phyloP scores from a whole-genome alignment of 1,140 invertebrate species.

The Fopius arisanus region DNA sequence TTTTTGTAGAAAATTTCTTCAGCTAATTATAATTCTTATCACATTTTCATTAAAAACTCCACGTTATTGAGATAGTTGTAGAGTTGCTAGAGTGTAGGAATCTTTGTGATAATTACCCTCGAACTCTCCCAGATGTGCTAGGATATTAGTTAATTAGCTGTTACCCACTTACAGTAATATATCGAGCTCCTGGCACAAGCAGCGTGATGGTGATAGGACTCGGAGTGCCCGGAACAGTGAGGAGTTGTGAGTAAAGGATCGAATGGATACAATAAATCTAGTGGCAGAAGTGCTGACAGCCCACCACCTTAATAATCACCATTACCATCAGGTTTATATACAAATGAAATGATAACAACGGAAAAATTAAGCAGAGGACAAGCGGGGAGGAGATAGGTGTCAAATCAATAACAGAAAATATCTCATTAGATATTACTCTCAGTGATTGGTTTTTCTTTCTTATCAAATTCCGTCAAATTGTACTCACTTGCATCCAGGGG shows the following conservation, averaged over 20 bases:
- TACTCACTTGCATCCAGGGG: slow-evolving; percentile 73
- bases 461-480: slow-evolving; percentile 24
- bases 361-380: slow-evolving; percentile 25
- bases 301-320: slow-evolving; percentile 54
- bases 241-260: slow-evolving; percentile 61
- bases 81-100: too few species aligned
- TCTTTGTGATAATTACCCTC: not conserved
- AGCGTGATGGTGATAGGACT: slow-evolving; percentile 63
- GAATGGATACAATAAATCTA: slow-evolving; percentile 63
- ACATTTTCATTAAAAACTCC: too few species aligned
- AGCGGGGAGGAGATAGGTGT: slow-evolving; percentile 23
- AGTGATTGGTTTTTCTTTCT: not conserved
- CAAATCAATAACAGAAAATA: slow-evolving; percentile 40
- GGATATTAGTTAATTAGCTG: slow-evolving; percentile 28
- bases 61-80: too few species aligned
- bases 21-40: too few species aligned
- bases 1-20: too few species aligned
- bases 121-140: not conserved
- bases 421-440: slow-evolving; percentile 31
- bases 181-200: slow-evolving; percentile 60
- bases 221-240: slow-evolving; percentile 61
- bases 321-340: slow-evolving; percentile 11
- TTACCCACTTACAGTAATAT: slow-evolving; percentile 60
- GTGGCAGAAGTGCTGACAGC: slow-evolving; percentile 62
- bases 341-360: not conserved